Percentiles rank a stretch among this genome's conserved stretches.
phyloP scores from a whole-genome alignment of 2,797 vertebrate species.

The Apodemus agrarius region DNA sequence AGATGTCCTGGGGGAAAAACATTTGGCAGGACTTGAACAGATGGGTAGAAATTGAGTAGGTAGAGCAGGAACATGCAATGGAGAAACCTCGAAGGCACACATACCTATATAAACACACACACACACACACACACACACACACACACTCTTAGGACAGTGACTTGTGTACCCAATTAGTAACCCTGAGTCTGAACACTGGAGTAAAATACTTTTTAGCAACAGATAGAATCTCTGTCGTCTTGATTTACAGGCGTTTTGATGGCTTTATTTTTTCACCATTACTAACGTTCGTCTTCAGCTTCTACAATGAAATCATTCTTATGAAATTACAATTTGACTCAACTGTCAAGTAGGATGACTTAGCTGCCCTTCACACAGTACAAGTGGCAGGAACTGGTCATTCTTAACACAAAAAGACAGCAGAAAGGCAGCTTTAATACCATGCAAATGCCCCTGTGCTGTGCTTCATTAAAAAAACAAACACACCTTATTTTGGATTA shows the following conservation, averaged over 20 bases:
- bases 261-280: neutral
- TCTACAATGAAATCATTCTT: neutral
- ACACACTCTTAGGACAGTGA: neutral
- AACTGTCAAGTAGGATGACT: neutral
- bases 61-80: neutral
- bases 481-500: neutral
- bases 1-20: neutral
- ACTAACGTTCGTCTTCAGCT: neutral
- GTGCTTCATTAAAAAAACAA: neutral
- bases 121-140: neutral
- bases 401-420: neutral
- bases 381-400: neutral
- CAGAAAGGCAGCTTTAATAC: neutral
- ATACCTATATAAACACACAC: too few relatives aligned
- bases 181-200: neutral
- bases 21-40: neutral
- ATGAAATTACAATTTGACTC: slow-evolving; percentile 21
- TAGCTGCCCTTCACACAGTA: neutral
- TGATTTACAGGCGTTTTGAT: neutral
- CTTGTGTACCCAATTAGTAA: neutral
- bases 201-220: neutral
- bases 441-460: neutral
- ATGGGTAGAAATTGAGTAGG: neutral
- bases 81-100: neutral
- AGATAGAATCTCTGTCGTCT: neutral